Base-by-base conservation (phyloP, 2,797 vertebrate genomes). In the Momotus momota region DNA sequence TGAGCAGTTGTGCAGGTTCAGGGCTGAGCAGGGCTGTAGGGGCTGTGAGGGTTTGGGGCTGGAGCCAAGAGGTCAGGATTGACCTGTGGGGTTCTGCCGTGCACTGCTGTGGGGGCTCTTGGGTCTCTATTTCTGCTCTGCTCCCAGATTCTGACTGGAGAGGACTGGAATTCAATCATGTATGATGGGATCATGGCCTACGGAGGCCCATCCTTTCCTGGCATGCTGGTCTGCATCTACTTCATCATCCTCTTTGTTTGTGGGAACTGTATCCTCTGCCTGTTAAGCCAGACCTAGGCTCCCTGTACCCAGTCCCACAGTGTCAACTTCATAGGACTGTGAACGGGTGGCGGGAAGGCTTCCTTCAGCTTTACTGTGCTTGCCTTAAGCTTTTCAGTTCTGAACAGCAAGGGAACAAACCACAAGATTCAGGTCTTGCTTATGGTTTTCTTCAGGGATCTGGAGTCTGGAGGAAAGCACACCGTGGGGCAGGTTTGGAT, bases 141-240 rank as follows among this genome's bases (percentile, higher is more conserved):
- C 48, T 46, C 81, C 4, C 88, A 99, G 99, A 98, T 99, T 86
- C 97, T 99, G 83, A 99, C 99, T 0, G 99, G 99, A 46, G 99
- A 99, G 87, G 99, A 99, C 77, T 99, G 99, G 99, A 99, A 98
- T 91, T 97, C 98, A 3, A 98, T 99, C 58, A 99, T 99, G 99
- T 99, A 99, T 29, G 98, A 99, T 43, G 99, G 99, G 33, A 99
- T 99, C 86, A 98, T 99, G 99, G 98, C 99, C 70, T 99, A 99
- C 0, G 99, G 99, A 7, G 99, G 99, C 31, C 99, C 99, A 0
- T 97, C 97, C 45, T 98, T 99, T 78, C 99, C 99, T 1, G 99
- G 99, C n/a, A 98, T 99, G 97, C 97, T 99, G 8, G 99, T 99
- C 73, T 98, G 98, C 98, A 99, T 99, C 92, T 99, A 99, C 95